Percentiles rank a stretch among this genome's conserved stretches.
Evolutionary conservation across 2,797 vertebrate species (phyloP).

Genomic region (Molossus molossus): DNA sequence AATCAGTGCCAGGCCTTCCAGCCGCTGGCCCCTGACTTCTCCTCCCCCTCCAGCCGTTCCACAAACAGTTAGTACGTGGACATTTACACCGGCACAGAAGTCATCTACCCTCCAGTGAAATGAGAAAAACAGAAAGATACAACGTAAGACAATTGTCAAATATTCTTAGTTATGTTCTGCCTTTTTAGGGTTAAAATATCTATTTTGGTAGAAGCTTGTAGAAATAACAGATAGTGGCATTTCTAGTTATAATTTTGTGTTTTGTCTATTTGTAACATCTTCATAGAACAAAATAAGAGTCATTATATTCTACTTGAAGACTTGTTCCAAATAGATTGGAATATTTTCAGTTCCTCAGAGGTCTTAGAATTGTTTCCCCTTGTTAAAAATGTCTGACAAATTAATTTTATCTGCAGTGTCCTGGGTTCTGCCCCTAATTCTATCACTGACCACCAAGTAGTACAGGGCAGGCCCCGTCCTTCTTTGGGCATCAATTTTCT

Average conservation of each 20-base stretch:
- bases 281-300: not conserved
- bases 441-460: not conserved
- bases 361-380: not conserved
- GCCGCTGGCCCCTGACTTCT: not conserved
- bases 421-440: not conserved
- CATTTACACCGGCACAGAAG: not conserved
- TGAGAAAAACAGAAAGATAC: not conserved
- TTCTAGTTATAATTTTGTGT: not conserved
- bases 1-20: not conserved
- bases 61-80: no score
- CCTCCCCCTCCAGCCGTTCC: not conserved
- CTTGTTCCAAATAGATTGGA: not conserved
- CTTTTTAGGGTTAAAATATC: not conserved
- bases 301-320: not conserved
- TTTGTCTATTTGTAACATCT: not conserved
- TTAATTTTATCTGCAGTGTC: not conserved
- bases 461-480: accelerated
- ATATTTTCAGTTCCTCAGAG: not conserved
- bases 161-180: not conserved
- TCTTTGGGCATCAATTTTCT: not conserved
- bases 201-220: not conserved
- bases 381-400: not conserved
- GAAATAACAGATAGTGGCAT: not conserved
- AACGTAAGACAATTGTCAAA: not conserved
- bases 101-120: not conserved